Evolutionary conservation across 2,113 vertebrate genomes (phyloP), one percentile per base, ranked within the genome.

Genomic region (Benthochromis sp.): DNA sequence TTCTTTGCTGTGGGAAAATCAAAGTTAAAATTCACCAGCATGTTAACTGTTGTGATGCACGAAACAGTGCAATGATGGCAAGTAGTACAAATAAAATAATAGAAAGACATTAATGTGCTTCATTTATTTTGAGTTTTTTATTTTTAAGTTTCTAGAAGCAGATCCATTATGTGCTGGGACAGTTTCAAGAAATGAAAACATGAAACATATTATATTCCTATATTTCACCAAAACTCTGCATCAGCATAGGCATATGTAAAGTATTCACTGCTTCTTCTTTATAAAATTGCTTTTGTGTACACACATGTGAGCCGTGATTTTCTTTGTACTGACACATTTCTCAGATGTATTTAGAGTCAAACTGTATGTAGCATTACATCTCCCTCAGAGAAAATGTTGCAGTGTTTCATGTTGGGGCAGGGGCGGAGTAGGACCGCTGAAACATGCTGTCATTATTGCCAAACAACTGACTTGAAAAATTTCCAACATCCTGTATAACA

Each of bases 321-420:
- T 21, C 52, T 54, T 21, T 54, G 0, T 53, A 53, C 52, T 53
- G 52, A 53, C 19, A 21, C n/a, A 21, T 54, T 54, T 54, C n/a
- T 54, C n/a, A 7, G n/a, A 24, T 54, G 6, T 54, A 54, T 54
- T 54, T 54, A 54, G 53, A 7, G 53, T 7, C 10, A 54, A 54
- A 54, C n/a, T 54, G 1, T 54, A 12, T 54, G 53, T 24, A 54
- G n/a, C 53, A 54, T 54, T 54, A 7, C n/a, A 21, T 2, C n/a
- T 21, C 10, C n/a, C 10, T 21, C n/a, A 11, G 53, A 54, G n/a
- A 54, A 54, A 54, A 54, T 54, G 0, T 54, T 2, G 0, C 53
- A 54, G 10, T 54, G n/a, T 54, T 54, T 21, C 53, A 54, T 54
- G 53, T 2, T 0, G n/a, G 17, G 17, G 8, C 3, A 52, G 9